Evolutionary conservation across 2,113 vertebrate genomes (phyloP).

Genomic region (Psephotus haematonotus): DNA sequence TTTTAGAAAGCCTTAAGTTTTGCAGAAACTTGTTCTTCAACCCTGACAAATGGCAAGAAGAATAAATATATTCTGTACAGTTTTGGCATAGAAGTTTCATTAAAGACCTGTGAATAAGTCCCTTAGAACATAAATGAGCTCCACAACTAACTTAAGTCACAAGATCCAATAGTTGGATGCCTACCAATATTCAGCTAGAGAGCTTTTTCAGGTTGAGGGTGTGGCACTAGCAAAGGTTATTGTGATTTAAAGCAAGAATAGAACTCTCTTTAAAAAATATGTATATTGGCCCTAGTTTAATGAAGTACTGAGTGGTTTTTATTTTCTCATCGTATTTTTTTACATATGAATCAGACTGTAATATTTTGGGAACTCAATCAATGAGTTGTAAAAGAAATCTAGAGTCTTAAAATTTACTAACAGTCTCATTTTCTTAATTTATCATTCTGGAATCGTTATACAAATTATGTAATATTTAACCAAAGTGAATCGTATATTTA

Average conservation of each 20-base stretch:
- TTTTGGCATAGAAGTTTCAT: not conserved
- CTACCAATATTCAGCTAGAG: not conserved
- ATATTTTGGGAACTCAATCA: not conserved
- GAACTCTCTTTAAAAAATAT: not conserved
- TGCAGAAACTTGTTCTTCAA: not conserved
- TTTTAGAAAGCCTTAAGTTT: slow-evolving; percentile 12
- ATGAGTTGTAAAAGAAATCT: not conserved
- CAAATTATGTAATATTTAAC: not conserved
- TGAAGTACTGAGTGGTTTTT: not conserved
- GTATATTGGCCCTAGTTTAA: not conserved
- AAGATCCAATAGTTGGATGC: not conserved
- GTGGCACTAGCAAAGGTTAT: not conserved
- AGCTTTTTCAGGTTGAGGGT: not conserved
- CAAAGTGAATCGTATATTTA: not conserved
- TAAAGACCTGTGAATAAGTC: slow-evolving; percentile 33
- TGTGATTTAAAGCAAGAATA: slow-evolving; percentile 5
- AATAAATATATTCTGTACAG: not conserved
- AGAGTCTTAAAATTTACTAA: not conserved
- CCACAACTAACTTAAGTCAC: not conserved
- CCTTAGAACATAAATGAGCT: not conserved
- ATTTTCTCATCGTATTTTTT: not conserved
- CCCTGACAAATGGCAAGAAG: slow-evolving; percentile 1
- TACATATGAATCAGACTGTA: not conserved
- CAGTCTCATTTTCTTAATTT: not conserved
- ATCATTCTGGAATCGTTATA: not conserved